Conservation (phyloP, 2,797 vertebrate species). For the Pangasius krempfi region DNA sequence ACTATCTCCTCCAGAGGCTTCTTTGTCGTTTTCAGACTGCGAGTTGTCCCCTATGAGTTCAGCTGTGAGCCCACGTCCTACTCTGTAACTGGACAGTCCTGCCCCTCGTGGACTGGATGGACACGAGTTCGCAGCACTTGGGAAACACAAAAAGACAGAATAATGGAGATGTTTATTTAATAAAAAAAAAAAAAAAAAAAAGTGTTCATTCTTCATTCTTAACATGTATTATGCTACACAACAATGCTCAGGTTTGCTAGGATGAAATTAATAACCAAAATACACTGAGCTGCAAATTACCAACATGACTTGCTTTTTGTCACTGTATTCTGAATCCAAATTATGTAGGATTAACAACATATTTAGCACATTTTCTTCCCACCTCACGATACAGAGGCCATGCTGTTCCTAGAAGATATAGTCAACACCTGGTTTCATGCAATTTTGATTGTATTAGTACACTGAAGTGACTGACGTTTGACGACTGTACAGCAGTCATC, state of each 20-base stretch:
- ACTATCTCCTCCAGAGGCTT: slow-evolving; percentile 95
- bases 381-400: not conserved
- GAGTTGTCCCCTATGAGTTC: slow-evolving; percentile 94
- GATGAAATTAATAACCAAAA: not conserved
- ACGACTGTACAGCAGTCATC: not conserved
- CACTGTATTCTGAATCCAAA: not conserved
- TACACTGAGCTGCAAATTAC: too few relatives aligned
- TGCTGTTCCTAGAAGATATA: not conserved
- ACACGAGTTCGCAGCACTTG: slow-evolving; percentile 96
- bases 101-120: slow-evolving; percentile 96
- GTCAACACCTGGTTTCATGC: not conserved
- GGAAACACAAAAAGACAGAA: not conserved
- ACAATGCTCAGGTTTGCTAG: not conserved
- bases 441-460: not conserved
- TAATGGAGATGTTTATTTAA: too few relatives aligned
- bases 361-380: not conserved
- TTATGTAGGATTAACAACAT: not conserved
- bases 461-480: not conserved
- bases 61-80: slow-evolving; percentile 86
- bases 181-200: not conserved
- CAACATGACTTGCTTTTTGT: not conserved
- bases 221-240: not conserved
- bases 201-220: not conserved
- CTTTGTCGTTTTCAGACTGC: slow-evolving; percentile 95
- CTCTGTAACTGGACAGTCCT: slow-evolving; percentile 93